Base-by-base conservation (phyloP, 2,113 vertebrate species). In the Apteryx mantelli region DNA sequence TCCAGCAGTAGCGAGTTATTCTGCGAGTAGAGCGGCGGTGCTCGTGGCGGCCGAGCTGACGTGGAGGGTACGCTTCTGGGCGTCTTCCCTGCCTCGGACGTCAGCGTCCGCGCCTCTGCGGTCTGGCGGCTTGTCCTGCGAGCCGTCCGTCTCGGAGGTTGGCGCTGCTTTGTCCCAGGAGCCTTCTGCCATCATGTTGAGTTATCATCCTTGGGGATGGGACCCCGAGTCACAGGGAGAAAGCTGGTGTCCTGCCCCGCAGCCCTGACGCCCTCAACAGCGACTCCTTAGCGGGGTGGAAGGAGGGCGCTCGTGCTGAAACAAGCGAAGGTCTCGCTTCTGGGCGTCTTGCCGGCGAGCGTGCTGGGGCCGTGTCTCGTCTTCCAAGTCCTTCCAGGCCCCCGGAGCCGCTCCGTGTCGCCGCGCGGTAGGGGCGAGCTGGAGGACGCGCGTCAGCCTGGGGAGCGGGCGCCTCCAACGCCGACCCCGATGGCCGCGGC, bases 21-120 rank as follows among this genome's bases (percentile, higher is more conserved):
- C 68, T 74, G 66, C 38, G 91, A 28, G n/a, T 44, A 30, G 38
- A 32, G n/a, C 58, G 19, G 73, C 60, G 95, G 93, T 90, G 81
- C 86, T 88, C 3, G 7, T 69, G 78, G 53, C 40, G 64, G 60
- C 44, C 2, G 61, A 38, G 58, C 81, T 22, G 63, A 76, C 30
- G 26, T 15, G 46, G 15, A 2, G 74, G 34, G 32, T 34, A 74
- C 73, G 63, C 42, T 93, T 44, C 52, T 32, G 42, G 77, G 53
- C 25, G 14, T 38, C 91, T 48, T 71, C 53, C 73, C 44, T 80
- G 75, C 16, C 34, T 53, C 1, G 2, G 48, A 15, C 10, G 4
- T 34, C 8, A 2, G 0, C 22, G 4, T 56, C 66, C 21, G 5
- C 6, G 0, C 0, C 3, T 32, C 26, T 0, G 0, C n/a, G 20